Conservation (phyloP, 2,888 invertebrate species). For the Brachynemurus nebulosus region DNA sequence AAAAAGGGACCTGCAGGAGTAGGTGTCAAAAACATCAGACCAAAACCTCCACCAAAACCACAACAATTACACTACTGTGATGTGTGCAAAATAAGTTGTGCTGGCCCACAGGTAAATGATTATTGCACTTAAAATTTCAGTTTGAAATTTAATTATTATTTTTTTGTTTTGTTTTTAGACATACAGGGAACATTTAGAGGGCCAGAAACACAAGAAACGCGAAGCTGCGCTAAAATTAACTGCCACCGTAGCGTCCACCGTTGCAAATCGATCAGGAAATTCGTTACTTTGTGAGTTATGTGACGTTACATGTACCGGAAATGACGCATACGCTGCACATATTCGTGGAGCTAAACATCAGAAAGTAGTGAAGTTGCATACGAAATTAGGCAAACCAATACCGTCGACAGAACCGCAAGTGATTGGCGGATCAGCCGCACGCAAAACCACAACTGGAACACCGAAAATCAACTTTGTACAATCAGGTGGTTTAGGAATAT, state of each 20-base stretch:
- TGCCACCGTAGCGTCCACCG: constrained; percentile 45
- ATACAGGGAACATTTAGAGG: constrained; percentile 92
- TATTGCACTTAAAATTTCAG: neutral
- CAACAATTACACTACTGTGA: constrained; percentile 96
- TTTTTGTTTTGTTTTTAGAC: constrained; percentile 38
- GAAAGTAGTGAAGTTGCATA: constrained; percentile 92
- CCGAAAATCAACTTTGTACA: constrained; percentile 79
- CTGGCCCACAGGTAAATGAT: constrained; percentile 62
- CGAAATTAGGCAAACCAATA: constrained; percentile 93
- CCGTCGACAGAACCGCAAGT: constrained; percentile 92
- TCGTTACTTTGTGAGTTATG: constrained; percentile 91
- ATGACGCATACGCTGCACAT: constrained; percentile 96
- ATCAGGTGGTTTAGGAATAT: constrained; percentile 54
- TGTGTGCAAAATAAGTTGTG: constrained; percentile 97
- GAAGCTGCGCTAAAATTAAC: constrained; percentile 73
- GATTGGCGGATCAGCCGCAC: constrained; percentile 36
- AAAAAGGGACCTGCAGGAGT: constrained; percentile 37
- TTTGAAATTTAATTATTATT: constrained; percentile 1
- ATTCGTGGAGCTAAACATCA: constrained; percentile 97
- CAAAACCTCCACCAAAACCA: constrained; percentile 75
- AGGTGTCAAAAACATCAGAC: constrained; percentile 47
- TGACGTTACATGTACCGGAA: constrained; percentile 96
- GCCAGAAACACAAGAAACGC: constrained; percentile 98
- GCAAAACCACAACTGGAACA: constrained; percentile 43
- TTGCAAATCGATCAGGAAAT: constrained; percentile 46